Evolutionary conservation across 1,140 invertebrate genomes (phyloP), one percentile per base, ranked within the genome.

Genomic region (Cydia amplana): DNA sequence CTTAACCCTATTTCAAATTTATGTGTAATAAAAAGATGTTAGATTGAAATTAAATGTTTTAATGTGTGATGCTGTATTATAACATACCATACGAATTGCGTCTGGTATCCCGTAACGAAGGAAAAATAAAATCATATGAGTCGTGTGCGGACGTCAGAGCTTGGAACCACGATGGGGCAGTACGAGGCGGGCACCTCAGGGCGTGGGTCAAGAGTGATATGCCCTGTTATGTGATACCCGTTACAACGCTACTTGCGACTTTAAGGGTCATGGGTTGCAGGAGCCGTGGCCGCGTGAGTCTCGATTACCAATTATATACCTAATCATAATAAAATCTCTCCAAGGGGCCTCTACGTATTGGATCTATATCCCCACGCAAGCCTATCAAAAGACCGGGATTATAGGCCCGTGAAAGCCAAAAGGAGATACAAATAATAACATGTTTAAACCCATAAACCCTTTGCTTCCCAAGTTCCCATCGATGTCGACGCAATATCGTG

Each of bases 171-270:
- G 87, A 91, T 76, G 60, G 74, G 9, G 23, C 72, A 18, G 72
- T n/a, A 5, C 81, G 85, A 18, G 80, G 82, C 55, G 51, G 76
- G 7, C 90, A 91, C 72, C 87, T 92, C 20, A 89, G 83, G 82
- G 88, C 91, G 83, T 92, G 91, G 91, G 88, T 91, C 60, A 91
- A 85, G 77, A 78, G 81, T 72, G 83, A 91, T 79, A 89, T 91
- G 90, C 87, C 88, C n/a, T 80, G 85, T 74, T 87, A 83, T 80
- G 73, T 88, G 55, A 76, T 92, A 36, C 83, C 90, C 49, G 72
- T 83, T 9, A 75, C 78, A 76, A 85, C 83, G 5, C 77, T 92
- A 18, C 65, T 82, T 20, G 79, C 64, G 25, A 80, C 83, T 65
- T 75, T 91, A 18, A 87, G 74, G 72, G 85, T 63, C 1, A 92